Conservation (phyloP, 2,888 invertebrate species). For the Sialis lutaria region DNA sequence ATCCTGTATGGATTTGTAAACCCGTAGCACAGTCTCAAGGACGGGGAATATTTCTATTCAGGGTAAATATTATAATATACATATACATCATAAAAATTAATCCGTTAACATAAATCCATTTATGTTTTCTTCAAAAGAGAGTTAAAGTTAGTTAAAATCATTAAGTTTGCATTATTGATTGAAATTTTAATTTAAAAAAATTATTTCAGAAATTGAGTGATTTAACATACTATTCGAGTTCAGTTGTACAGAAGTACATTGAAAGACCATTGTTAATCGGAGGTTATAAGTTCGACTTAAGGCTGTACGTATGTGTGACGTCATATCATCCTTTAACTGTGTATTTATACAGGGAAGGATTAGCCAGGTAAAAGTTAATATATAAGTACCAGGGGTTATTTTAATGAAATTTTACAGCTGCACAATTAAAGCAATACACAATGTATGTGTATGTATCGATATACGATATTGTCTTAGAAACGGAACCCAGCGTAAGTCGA, state of each 20-base stretch:
- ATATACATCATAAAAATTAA: neutral
- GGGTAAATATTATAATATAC: slow-evolving; percentile 32
- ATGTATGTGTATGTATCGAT: too few relatives aligned
- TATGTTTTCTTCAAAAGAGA: neutral
- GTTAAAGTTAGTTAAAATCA: neutral
- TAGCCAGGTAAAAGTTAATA: slow-evolving; percentile 35
- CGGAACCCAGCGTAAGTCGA: too few relatives aligned
- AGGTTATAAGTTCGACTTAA: slow-evolving; percentile 82
- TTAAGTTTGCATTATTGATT: too few relatives aligned
- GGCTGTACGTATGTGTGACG: slow-evolving; percentile 79
- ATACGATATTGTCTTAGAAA: too few relatives aligned
- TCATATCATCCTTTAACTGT: slow-evolving; percentile 72
- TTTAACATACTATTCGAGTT: slow-evolving; percentile 57
- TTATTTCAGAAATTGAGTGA: slow-evolving; percentile 48
- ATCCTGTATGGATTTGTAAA: slow-evolving; percentile 70
- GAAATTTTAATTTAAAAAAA: too few relatives aligned
- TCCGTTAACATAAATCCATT: neutral
- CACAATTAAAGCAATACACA: too few relatives aligned
- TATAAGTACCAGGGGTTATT: neutral
- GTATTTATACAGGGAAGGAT: slow-evolving; percentile 77
- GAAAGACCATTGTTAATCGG: slow-evolving; percentile 63
- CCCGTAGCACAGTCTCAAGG: slow-evolving; percentile 77
- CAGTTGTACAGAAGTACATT: slow-evolving; percentile 68
- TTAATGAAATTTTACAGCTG: too few relatives aligned
- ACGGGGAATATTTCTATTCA: slow-evolving; percentile 64